A percentile compares a stretch with the other conserved stretches of the same genome.
These are phyloP conservation scores for Irena cyanogastra DNA, from an alignment of 2,113 vertebrate genomes.

Conservation along the genomic window DNA sequence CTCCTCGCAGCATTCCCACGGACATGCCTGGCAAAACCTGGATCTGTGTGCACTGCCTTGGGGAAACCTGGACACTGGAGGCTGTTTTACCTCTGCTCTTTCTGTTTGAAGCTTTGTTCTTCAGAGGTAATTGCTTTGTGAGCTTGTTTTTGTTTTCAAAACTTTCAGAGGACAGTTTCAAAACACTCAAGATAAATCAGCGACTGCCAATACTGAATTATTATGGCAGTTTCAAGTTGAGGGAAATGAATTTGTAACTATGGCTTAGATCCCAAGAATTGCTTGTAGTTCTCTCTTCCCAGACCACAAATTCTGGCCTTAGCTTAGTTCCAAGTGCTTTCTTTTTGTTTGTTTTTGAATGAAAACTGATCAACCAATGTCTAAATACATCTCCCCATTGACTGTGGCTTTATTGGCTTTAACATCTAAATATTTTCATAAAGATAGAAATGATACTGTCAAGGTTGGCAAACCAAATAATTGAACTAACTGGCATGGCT, in stretches of 20 bases:
- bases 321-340: background rate
- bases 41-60: background rate
- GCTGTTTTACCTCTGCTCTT: background rate
- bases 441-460: conserved; percentile 61
- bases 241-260: background rate
- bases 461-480: conserved; percentile 76
- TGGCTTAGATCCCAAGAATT: background rate
- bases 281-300: background rate
- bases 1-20: fast-evolving
- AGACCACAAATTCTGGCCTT: background rate
- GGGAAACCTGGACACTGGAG: background rate
- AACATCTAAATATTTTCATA: background rate
- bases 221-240: background rate
- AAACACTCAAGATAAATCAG: background rate
- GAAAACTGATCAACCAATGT: background rate
- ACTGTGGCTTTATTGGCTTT: background rate
- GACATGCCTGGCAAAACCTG: background rate
- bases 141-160: background rate
- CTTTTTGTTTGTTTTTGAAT: conserved; percentile 1
- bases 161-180: conserved; percentile 1
- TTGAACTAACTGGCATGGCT: conserved; percentile 67
- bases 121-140: background rate
- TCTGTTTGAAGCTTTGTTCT: background rate
- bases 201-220: background rate
- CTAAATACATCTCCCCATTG: background rate